Evolutionary conservation across 2,888 invertebrate genomes (phyloP), one percentile per base, ranked within the genome.

Genomic region (Diarsia dahlii): DNA sequence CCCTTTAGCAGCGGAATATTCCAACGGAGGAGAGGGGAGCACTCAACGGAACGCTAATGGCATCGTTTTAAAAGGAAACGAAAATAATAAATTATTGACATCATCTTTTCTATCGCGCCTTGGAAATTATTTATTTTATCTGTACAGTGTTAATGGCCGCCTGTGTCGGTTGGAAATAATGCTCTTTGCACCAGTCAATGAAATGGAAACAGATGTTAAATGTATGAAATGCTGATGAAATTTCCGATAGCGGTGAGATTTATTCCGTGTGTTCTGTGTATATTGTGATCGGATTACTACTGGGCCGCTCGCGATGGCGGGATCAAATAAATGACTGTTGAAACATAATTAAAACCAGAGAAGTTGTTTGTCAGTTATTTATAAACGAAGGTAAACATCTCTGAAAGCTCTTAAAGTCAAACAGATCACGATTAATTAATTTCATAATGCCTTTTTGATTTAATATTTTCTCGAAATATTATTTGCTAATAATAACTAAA

Each of bases 61-160:
- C 93, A 82, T 91, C 92, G 91, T 92, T 94, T 95, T 94, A 91
- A 93, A 93, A 93, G 93, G 93, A 93, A 94, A 93, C 91, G 93
- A 95, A 95, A 94, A 95, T 94, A 95, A 95, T 95, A 94, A 94
- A 94, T 95, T 95, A 95, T 95, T 95, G 94, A 95, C 94, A 94
- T 92, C 92, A 92, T 90, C 91, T 91, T 87, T 93, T 92, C 89
- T 92, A 92, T 92, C 90, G 91, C 90, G 89, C 89, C 90, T 88
- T 88, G 86, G 88, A 92, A 91, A 92, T 92, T 93, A 91, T 93
- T 94, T 93, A 92, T 94, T 92, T 91, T 92, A 91, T 92, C 90
- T 90, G 74, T 85, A 71, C 82, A 78, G 84, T 81, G 82, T 85
- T 82, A 87, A 88, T 87, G 84, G 81, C 81, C 73, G 69, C 72